phyloP scores from a whole-genome alignment of 2,797 vertebrate genomes.

The Hapalemur alaotrensis region DNA sequence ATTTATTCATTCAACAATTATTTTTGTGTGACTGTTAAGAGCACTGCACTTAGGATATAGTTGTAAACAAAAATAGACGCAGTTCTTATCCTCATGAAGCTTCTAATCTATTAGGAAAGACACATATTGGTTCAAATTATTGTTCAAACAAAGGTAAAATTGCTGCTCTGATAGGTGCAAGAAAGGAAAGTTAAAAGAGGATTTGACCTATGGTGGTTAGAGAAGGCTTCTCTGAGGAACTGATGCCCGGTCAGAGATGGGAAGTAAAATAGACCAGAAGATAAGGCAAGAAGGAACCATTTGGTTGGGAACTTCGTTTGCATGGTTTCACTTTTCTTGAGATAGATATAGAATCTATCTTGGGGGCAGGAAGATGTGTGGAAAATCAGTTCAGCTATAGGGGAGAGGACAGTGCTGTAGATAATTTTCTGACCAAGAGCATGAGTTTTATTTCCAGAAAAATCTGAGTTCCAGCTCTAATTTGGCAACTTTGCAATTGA shows the following conservation, averaged over 20 bases:
- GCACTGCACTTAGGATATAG: not conserved
- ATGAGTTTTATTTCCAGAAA: not conserved
- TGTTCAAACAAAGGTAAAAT: not conserved
- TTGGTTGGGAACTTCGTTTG: not conserved
- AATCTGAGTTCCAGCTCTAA: not conserved
- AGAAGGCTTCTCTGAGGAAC: not conserved
- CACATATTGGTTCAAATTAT: not conserved
- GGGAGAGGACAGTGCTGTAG: not conserved
- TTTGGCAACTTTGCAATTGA: not conserved
- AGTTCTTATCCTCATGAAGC: not conserved
- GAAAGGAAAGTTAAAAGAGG: not conserved
- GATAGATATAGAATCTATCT: not conserved
- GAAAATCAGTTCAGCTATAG: not conserved
- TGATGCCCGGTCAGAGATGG: not conserved
- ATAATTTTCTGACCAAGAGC: not conserved
- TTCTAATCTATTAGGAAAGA: not conserved
- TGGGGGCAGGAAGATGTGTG: not conserved
- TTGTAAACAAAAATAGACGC: not conserved
- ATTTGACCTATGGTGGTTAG: not conserved
- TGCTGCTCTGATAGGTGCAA: not conserved
- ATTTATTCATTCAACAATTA: not conserved
- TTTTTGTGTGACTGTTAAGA: not conserved
- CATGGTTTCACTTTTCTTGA: not conserved
- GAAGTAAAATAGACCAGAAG: not conserved
- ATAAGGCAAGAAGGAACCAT: not conserved